Percentiles rank a stretch among this genome's conserved stretches.
Evolutionary conservation across 2,797 vertebrate species (phyloP).

Genomic region (Eulemur mongoz): DNA sequence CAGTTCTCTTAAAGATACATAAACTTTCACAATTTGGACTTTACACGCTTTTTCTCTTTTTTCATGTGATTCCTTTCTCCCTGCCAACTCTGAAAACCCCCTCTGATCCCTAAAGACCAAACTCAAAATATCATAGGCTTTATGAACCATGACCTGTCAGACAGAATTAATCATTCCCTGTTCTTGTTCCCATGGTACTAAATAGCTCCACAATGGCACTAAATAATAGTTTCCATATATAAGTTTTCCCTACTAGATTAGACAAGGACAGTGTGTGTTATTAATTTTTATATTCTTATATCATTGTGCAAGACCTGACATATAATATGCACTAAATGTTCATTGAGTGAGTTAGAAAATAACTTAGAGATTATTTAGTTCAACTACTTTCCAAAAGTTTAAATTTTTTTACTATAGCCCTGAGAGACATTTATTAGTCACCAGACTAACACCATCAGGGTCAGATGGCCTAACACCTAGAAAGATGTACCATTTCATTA

Average conservation of each 20-base stretch:
- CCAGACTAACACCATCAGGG: background rate
- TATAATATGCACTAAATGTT: background rate
- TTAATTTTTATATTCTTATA: conserved; percentile 24
- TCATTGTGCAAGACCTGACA: background rate
- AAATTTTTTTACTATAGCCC: background rate
- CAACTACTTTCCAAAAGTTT: background rate
- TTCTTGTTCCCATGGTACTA: conserved; percentile 20
- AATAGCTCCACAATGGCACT: background rate
- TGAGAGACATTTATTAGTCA: background rate
- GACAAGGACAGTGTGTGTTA: background rate
- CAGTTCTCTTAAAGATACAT: background rate
- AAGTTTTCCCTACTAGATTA: conserved; percentile 4
- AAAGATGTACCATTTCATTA: background rate
- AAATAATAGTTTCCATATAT: conserved; percentile 40
- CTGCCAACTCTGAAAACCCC: conserved; percentile 53
- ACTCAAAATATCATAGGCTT: conserved; percentile 61
- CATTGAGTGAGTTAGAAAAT: background rate
- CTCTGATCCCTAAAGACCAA: conserved; percentile 53
- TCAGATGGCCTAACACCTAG: background rate
- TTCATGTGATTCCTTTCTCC: conserved; percentile 27
- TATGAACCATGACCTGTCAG: conserved; percentile 58
- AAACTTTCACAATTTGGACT: conserved; percentile 5
- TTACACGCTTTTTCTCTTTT: conserved; percentile 11
- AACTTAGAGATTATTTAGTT: background rate
- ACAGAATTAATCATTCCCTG: conserved; percentile 44